These are phyloP conservation scores for Samia ricini DNA, from an alignment of 1,140 invertebrate genomes.

Conservation along the genomic window DNA sequence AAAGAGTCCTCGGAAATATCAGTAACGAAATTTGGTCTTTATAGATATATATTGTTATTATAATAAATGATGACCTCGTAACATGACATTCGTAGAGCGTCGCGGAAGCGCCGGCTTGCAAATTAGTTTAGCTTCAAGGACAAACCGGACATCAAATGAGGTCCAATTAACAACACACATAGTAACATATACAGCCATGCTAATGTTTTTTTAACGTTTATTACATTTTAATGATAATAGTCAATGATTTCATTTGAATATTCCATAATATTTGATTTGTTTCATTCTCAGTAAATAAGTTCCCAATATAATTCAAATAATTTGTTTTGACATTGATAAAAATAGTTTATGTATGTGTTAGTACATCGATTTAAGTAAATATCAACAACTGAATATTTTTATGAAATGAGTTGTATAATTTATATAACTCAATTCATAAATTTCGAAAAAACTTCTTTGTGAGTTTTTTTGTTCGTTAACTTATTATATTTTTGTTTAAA, in stretches of 20 bases:
- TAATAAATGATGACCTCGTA: conserved; percentile 41
- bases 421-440: no score
- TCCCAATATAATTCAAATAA: neutral
- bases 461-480: no score
- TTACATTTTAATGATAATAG: neutral
- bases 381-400: no score
- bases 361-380: no score
- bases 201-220: neutral
- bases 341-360: neutral
- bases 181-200: neutral
- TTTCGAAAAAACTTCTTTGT: no score
- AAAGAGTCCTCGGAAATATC: neutral
- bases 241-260: neutral
- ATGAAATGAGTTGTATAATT: no score
- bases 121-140: conserved; percentile 62
- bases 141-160: conserved; percentile 28
- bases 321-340: neutral
- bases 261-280: neutral
- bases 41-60: conserved; percentile 59
- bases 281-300: neutral
- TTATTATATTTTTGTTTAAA: no score
- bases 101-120: conserved; percentile 63
- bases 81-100: conserved; percentile 24
- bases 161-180: conserved; percentile 14
- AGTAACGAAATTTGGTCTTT: neutral